These are phyloP conservation scores for Catocala sponsa DNA, from an alignment of 2,888 invertebrate species.

Conservation along the genomic window DNA sequence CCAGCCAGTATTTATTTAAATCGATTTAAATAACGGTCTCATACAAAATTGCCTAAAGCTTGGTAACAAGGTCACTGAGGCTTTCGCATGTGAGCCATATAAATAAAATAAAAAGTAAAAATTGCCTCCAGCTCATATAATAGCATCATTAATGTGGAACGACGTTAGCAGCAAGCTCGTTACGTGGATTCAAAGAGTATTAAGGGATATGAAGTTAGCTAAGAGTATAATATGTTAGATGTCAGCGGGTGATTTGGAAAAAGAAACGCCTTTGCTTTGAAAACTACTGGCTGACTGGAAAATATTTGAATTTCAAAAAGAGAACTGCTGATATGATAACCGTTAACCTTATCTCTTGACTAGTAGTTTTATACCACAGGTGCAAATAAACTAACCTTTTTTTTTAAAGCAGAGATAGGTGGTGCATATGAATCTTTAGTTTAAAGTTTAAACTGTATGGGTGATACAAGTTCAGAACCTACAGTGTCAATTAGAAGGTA, in stretches of 20 bases:
- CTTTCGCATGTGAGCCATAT: constrained; percentile 12
- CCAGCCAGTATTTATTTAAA: constrained; percentile 8
- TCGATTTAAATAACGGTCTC: constrained; percentile 4
- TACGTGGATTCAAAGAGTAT: constrained; percentile 44
- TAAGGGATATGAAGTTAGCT: constrained; percentile 28
- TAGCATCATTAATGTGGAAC: constrained; percentile 26
- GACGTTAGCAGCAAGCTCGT: constrained; percentile 35
- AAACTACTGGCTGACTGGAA: constrained; percentile 1
- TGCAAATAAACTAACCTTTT: too few relatives aligned
- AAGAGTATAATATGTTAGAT: constrained; percentile 10
- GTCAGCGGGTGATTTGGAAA: constrained; percentile 19
- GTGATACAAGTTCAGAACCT: too few relatives aligned
- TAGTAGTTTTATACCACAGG: too few relatives aligned
- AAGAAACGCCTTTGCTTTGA: constrained; percentile 6
- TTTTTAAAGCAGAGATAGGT: too few relatives aligned
- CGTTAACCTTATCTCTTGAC: too few relatives aligned
- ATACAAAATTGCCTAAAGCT: neutral
- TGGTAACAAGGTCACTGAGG: constrained; percentile 2
- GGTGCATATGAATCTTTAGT: too few relatives aligned
- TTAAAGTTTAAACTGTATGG: too few relatives aligned
- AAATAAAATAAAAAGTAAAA: constrained; percentile 25
- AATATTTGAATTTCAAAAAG: neutral
- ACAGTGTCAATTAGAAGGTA: too few relatives aligned
- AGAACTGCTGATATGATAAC: too few relatives aligned
- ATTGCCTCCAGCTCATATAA: constrained; percentile 32